A percentile compares a stretch with the other conserved stretches of the same genome.
Conservation (phyloP, 2,113 vertebrate species). For the Cephalophus harveyi region DNA sequence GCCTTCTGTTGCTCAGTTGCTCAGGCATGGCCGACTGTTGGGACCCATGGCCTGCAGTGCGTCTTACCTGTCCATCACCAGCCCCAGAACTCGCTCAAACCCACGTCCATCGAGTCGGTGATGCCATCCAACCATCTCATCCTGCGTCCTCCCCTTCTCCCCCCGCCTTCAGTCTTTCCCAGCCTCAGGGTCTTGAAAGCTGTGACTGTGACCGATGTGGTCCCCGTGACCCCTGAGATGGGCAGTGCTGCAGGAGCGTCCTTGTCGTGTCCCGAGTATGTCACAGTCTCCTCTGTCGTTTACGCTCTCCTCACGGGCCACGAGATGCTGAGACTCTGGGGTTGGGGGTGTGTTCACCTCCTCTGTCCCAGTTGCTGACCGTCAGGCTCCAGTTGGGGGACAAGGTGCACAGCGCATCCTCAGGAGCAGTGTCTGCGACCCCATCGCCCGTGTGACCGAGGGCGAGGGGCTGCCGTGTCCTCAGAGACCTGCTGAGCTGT, state of each 20-base stretch:
- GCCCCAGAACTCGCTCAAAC: neutral
- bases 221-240: fast-evolving
- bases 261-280: fast-evolving
- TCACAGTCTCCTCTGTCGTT: neutral
- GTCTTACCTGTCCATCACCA: neutral
- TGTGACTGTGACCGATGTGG: neutral
- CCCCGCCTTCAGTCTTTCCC: fast-evolving
- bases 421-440: fast-evolving
- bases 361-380: fast-evolving
- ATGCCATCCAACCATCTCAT: neutral
- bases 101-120: neutral
- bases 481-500: neutral
- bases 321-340: neutral
- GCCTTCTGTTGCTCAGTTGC: fast-evolving
- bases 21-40: neutral
- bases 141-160: neutral
- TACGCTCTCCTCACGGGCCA: fast-evolving
- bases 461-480: neutral
- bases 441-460: fast-evolving
- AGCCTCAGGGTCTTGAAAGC: neutral
- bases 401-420: neutral
- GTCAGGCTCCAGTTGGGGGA: neutral
- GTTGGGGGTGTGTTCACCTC: neutral
- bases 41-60: neutral
- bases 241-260: neutral